Base-by-base conservation (phyloP, 2,888 invertebrate genomes). In the Dryomyza anilis region DNA sequence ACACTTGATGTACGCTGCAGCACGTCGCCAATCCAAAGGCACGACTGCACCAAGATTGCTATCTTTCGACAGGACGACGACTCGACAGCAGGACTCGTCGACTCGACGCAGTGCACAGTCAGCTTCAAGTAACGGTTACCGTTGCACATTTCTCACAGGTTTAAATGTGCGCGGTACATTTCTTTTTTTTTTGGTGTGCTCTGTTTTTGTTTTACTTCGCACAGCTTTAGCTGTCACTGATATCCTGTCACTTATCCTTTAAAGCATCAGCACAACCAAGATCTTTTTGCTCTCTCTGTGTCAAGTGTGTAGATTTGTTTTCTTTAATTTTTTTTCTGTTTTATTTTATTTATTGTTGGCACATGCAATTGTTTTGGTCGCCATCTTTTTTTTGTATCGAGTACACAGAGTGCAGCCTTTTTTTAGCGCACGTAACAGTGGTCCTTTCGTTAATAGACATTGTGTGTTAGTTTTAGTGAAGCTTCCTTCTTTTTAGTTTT, bases 11-110 rank as follows among this genome's bases (percentile, higher is more conserved):
- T 14, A 7, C 23, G 25, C 21, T 21, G 48, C 21, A 48, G 19
- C 16, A 46, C 19, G 48, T 5, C 7, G 21, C 19, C 14, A 8
- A 16, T 25, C 36, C 21, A 12, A 23, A 59, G 33, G 59, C 48
- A 59, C 46, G 46, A n/a, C n/a, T n/a, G n/a, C n/a, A n/a, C n/a
- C n/a, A 59, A 59, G 59, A 48, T 59, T 29, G 48, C 30, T 46
- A 48, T 59, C 59, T 23, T 19, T 27, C 33, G 48, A 30, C 58
- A 21, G 58, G 27, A 8, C 39, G n/a, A n/a, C n/a, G 39, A 39
- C 39, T 33, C 56, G 39, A 36, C 56, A 33, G 16, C 19, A 56
- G 56, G 19, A 14, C 25, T 56, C n/a, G 43, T 43, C 19, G 7
- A 53, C 30, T 30, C 36, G 23, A 21, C 14, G 36, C 6, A 45